Evolutionary conservation across 1,140 invertebrate species (phyloP).

Genomic region (Phortica variegata): DNA sequence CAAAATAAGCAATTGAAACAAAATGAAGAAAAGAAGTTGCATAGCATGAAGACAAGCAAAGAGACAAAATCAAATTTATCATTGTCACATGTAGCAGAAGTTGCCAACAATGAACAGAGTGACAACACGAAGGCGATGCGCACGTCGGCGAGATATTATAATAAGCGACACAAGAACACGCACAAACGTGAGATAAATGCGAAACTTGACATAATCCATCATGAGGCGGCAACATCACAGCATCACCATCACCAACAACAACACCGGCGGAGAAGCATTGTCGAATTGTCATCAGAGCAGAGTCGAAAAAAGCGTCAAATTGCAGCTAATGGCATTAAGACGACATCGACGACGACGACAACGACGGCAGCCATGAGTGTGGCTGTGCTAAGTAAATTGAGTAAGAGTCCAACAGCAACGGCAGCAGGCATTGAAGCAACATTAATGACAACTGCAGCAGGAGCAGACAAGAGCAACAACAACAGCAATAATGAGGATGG

Average conservation of each 20-base stretch:
- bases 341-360: conserved; percentile 19
- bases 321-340: conserved; percentile 35
- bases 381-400: no score
- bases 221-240: conserved; percentile 30
- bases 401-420: conserved; percentile 4
- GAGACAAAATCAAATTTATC: conserved; percentile 55
- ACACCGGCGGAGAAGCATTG: no score
- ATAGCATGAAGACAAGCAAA: conserved; percentile 17
- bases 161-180: conserved; percentile 53
- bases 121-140: conserved; percentile 32
- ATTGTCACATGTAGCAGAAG: conserved; percentile 44
- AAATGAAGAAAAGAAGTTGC: conserved; percentile 5
- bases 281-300: no score
- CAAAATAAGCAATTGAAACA: conserved; percentile 4
- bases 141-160: conserved; percentile 31
- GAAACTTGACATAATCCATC: conserved; percentile 50
- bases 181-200: conserved; percentile 40
- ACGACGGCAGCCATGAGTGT: conserved; percentile 10
- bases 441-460: conserved; percentile 12
- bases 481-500: conserved; percentile 20
- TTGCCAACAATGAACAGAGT: conserved; percentile 23
- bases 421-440: conserved; percentile 16
- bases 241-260: conserved; percentile 1
- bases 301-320: conserved; percentile 33
- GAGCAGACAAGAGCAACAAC: conserved; percentile 9